These are phyloP conservation scores for Parauchenoglanis punctatus DNA, from an alignment of 2,797 vertebrate genomes.

Conservation along the genomic window DNA sequence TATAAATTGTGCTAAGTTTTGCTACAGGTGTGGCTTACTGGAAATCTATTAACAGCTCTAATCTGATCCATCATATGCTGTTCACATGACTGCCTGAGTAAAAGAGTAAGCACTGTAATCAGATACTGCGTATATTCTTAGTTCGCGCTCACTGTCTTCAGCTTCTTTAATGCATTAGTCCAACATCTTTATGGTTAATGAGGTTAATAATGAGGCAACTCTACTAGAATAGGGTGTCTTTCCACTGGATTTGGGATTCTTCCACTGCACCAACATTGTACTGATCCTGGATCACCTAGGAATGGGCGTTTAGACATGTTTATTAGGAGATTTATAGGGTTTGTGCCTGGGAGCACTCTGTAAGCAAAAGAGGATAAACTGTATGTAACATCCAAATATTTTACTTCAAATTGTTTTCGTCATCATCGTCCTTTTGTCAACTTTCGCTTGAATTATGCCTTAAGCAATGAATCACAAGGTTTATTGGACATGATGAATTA, in stretches of 20 bases:
- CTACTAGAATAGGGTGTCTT: slow-evolving; percentile 3
- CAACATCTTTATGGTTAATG: background rate
- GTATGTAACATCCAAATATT: background rate
- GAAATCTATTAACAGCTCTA: background rate
- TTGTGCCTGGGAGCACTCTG: background rate
- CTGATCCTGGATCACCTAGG: background rate
- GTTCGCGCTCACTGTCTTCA: no score
- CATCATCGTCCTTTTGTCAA: background rate
- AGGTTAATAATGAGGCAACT: no score
- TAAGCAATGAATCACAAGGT: slow-evolving; percentile 35
- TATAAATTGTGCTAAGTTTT: background rate
- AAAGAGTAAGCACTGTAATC: background rate
- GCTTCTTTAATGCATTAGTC: background rate
- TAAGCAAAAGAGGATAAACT: slow-evolving; percentile 3
- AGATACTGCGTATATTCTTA: background rate
- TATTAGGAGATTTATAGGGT: background rate
- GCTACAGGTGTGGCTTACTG: background rate
- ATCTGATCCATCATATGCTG: background rate
- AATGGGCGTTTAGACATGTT: background rate
- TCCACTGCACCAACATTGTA: background rate
- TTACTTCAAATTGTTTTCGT: background rate
- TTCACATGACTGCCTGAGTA: background rate
- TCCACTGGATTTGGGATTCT: background rate
- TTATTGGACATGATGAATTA: slow-evolving; percentile 22
- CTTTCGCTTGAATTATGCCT: background rate